Base-by-base conservation (phyloP, 2,113 vertebrate genomes). In the Salvator merianae region DNA sequence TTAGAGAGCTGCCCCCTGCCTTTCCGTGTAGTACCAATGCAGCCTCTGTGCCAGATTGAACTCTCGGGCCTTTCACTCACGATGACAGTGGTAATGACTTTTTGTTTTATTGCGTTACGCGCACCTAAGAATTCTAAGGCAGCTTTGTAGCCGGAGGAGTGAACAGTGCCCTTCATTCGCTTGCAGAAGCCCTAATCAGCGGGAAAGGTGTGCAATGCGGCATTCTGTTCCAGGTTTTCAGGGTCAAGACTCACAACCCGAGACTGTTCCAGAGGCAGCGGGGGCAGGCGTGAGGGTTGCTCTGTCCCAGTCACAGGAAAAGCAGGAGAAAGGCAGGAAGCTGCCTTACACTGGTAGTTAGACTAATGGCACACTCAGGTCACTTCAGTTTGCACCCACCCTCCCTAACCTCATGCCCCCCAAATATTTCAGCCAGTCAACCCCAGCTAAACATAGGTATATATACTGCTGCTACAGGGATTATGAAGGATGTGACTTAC, bases 21-120 rank as follows among this genome's bases (percentile, higher is more conserved):
- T 1, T 87, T 89, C 77, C 70, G n/a, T 50, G 7, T 76, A 53
- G n/a, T 86, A 88, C 2, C 18, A 79, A 55, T 14, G 68, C 74
- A 86, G 38, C 3, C 80, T 3, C 0, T 20, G n/a, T 82, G 73
- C 75, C 26, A 13, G 74, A 32, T n/a, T 72, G 80, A 71, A 69
- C 83, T 89, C 78, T 18, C 22, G 36, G 26, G 28, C 2, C 9
- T 66, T 79, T 79, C 70, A 0, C 86, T 85, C 68, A 59, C 0
- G 18, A 63, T 36, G 34, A 40, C 65, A 84, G 1, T 76, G 30
- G 7, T 50, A 8, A 12, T 79, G 62, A 69, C 2, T 8, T 0
- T 20, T 79, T 69, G 68, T 88, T 65, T 14, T 10, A 69, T 72
- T 59, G 13, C n/a, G 62, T 53, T 59, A 14, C 68, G 68, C 38